These are phyloP conservation scores for Tetramorium parvispinum DNA, from an alignment of 1,140 invertebrate genomes.

Conservation along the genomic window DNA sequence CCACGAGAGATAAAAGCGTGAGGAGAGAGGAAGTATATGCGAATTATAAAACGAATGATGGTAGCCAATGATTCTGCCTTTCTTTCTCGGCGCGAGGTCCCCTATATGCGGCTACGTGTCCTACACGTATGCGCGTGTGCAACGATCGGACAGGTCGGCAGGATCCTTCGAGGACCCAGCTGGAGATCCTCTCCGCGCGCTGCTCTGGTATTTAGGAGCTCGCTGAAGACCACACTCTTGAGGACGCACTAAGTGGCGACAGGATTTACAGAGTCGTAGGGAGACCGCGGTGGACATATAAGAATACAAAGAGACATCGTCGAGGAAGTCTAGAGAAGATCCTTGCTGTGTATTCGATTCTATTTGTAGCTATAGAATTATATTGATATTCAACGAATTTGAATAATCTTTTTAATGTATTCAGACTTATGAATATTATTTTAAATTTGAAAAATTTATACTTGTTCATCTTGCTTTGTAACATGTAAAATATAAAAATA, in stretches of 20 bases:
- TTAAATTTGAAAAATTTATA: neutral
- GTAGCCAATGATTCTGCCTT: slow-evolving; percentile 71
- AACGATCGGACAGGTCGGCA: slow-evolving; percentile 73
- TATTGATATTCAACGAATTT: neutral
- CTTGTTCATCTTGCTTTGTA: neutral
- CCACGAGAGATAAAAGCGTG: slow-evolving; percentile 77
- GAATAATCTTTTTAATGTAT: neutral
- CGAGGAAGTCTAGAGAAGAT: slow-evolving; percentile 46
- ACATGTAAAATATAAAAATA: neutral
- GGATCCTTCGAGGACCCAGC: slow-evolving; percentile 75
- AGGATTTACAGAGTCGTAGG: slow-evolving; percentile 75
- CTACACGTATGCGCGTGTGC: slow-evolving; percentile 71
- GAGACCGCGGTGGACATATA: slow-evolving; percentile 42
- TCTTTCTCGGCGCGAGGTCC: slow-evolving; percentile 39
- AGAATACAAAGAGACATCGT: slow-evolving; percentile 61
- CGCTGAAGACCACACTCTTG: slow-evolving; percentile 48
- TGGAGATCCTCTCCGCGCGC: slow-evolving; percentile 73
- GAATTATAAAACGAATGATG: slow-evolving; percentile 81
- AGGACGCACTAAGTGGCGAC: slow-evolving; percentile 70
- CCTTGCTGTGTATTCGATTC: neutral
- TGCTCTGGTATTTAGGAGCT: slow-evolving; percentile 79
- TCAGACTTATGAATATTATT: neutral
- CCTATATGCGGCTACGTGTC: slow-evolving; percentile 63
- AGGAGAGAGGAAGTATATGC: slow-evolving; percentile 68
- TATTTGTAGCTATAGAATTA: neutral